Evolutionary conservation across 2,888 invertebrate species (phyloP).

Genomic region (Drosophila villosipedis): DNA sequence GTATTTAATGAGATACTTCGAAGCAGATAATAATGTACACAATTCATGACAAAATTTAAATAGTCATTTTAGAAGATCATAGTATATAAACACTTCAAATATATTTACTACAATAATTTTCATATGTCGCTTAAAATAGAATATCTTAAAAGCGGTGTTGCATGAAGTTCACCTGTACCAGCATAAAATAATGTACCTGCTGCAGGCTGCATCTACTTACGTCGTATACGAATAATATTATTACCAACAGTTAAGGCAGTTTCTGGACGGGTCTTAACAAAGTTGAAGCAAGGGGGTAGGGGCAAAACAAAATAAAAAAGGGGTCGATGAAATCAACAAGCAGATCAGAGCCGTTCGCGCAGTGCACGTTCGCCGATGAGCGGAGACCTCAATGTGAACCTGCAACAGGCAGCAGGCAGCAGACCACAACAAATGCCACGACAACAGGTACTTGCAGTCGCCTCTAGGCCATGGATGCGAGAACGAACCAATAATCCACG

Average conservation of each 20-base stretch:
- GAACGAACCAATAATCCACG: conserved; percentile 78
- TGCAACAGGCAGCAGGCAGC: conserved; percentile 37
- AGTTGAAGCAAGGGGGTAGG: conserved; percentile 23
- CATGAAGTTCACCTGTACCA: conserved; percentile 83
- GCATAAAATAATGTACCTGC: conserved; percentile 84
- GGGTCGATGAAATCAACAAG: conserved; percentile 52
- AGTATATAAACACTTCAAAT: background rate
- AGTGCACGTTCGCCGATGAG: conserved; percentile 68
- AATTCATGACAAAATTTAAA: conserved; percentile 3
- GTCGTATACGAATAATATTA: conserved; percentile 69
- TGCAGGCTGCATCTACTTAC: conserved; percentile 60
- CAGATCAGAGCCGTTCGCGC: conserved; percentile 57
- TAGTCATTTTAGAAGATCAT: background rate
- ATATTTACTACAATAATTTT: conserved; percentile 20
- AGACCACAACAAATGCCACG: conserved; percentile 70
- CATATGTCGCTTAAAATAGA: conserved; percentile 21
- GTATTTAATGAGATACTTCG: background rate
- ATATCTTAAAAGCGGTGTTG: conserved; percentile 16
- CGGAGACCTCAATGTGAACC: conserved; percentile 58
- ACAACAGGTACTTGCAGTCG: conserved; percentile 75
- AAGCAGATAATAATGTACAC: background rate
- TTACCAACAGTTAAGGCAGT: conserved; percentile 75
- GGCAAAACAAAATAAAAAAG: conserved; percentile 29
- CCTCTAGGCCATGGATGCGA: conserved; percentile 77
- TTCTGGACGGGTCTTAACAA: conserved; percentile 44